Evolutionary conservation across 2,888 invertebrate species (phyloP), one percentile per base, ranked within the genome.

Genomic region (Sarcophaga subvicina): DNA sequence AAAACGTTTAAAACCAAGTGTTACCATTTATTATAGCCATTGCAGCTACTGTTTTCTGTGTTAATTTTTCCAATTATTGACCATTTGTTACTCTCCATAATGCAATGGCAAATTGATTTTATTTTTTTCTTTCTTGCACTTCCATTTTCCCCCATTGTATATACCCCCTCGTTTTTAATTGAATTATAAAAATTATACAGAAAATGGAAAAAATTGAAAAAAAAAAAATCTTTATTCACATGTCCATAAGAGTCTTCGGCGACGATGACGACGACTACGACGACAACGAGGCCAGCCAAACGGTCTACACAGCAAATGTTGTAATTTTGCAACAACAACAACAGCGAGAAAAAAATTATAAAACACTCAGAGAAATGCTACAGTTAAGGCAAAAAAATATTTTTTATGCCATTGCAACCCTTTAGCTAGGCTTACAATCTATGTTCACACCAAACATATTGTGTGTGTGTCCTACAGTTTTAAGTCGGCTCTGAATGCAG

Each of bases 21-120:
- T 60, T 37, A 37, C 37, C 37, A 37, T 37, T 37, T 37, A 37
- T 37, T 37, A 67, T 81, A 71, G 47, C 85, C 72, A 47, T 37
- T 20, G 70, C 67, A 79, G 62, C 63, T 75, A 47, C 62, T 80
- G 54, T 63, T 47, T 69, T 64, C 45, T 78, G 82, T 78, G 82
- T 60, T 37, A 37, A 37, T 54, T 78, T 80, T 47, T 80, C n/a
- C 84, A 84, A 82, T 87, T 87, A 87, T 87, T 82, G 87, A 63
- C 71, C 81, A 77, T 80, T 76, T 77, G 64, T 78, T 69, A 45
- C 64, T 64, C 25, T 20, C 8, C 47, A 71, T 54, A 54, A 54
- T 54, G 17, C 54, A 17, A 54, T 45, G 70, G 72, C 49, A 49
- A 80, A 80, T 71, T 76, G 70, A 60, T 80, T 78, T 79, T 54